phyloP scores from a whole-genome alignment of 53 echinoderm and acorn worm genomes.

The Echinarachnius parma region DNA sequence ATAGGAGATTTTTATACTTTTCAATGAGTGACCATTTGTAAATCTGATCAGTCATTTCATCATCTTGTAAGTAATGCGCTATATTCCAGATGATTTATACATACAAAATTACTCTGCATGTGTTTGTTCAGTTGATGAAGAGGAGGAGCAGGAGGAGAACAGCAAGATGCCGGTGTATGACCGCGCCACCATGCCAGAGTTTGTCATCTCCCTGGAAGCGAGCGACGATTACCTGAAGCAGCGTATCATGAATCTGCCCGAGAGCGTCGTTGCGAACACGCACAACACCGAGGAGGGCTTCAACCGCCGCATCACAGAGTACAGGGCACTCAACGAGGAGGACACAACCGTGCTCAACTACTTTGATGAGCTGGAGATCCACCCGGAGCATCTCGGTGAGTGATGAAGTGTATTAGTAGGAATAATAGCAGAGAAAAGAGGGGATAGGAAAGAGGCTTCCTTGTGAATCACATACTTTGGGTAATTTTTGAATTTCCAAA shows the following conservation, averaged over 20 bases:
- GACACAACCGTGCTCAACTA: slow-evolving; percentile 95
- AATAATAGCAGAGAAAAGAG: too few relatives aligned
- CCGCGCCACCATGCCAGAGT: slow-evolving; percentile 86
- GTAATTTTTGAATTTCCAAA: too few relatives aligned
- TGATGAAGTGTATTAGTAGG: not conserved
- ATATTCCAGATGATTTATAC: not conserved
- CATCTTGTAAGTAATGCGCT: not conserved
- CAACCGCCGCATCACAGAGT: slow-evolving; percentile 73
- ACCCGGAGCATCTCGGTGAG: slow-evolving; percentile 92
- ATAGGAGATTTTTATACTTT: too few relatives aligned
- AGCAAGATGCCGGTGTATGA: slow-evolving; percentile 84
- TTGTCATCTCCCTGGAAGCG: slow-evolving; percentile 85
- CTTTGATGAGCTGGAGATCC: slow-evolving; percentile 98
- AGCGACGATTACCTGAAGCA: slow-evolving; percentile 89
- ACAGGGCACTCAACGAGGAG: slow-evolving; percentile 87
- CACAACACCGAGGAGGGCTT: slow-evolving; percentile 98
- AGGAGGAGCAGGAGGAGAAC: slow-evolving; percentile 92
- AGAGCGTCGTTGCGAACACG: slow-evolving; percentile 82
- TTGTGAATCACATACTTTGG: too few relatives aligned
- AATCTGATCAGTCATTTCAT: too few relatives aligned
- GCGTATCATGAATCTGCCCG: slow-evolving; percentile 95
- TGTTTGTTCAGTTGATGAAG: slow-evolving; percentile 70
- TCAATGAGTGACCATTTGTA: too few relatives aligned
- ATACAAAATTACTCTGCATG: too few relatives aligned
- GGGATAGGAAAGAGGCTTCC: too few relatives aligned